Conservation (phyloP, 2,888 invertebrate genomes). For the Ferrisia virgata region DNA sequence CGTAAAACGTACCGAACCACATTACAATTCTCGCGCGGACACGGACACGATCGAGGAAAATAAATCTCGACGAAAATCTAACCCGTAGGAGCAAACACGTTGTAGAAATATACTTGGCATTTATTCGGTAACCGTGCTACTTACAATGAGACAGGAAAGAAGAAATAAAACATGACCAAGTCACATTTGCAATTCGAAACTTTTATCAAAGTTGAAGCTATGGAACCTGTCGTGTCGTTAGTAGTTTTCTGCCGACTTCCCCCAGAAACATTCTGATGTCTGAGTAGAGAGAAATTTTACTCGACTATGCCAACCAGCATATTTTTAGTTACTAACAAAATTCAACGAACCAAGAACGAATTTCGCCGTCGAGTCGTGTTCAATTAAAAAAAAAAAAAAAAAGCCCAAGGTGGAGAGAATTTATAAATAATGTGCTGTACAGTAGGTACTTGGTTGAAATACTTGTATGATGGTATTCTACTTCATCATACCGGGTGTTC, state of each 20-base stretch:
- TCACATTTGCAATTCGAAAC: slow-evolving; percentile 26
- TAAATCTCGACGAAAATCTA: background rate
- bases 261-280: slow-evolving; percentile 12
- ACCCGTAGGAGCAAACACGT: background rate
- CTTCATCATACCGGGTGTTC: too few relatives aligned
- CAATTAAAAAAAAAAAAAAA: too few relatives aligned
- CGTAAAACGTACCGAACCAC: background rate
- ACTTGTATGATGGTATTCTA: too few relatives aligned
- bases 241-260: background rate
- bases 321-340: background rate
- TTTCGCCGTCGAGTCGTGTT: background rate
- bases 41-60: background rate
- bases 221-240: slow-evolving; percentile 12
- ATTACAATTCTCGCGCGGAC: background rate
- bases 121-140: background rate
- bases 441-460: too few relatives aligned
- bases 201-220: slow-evolving; percentile 12
- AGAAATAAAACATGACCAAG: slow-evolving; percentile 25
- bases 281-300: background rate
- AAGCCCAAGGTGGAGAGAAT: too few relatives aligned
- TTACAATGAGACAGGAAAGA: slow-evolving; percentile 24
- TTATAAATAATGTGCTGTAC: too few relatives aligned
- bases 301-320: background rate
- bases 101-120: slow-evolving; percentile 4
- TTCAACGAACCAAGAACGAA: slow-evolving; percentile 18